A percentile compares a stretch with the other conserved stretches of the same genome.
Conservation (phyloP, 2,113 vertebrate genomes). For the Myrmecophaga tridactyla region DNA sequence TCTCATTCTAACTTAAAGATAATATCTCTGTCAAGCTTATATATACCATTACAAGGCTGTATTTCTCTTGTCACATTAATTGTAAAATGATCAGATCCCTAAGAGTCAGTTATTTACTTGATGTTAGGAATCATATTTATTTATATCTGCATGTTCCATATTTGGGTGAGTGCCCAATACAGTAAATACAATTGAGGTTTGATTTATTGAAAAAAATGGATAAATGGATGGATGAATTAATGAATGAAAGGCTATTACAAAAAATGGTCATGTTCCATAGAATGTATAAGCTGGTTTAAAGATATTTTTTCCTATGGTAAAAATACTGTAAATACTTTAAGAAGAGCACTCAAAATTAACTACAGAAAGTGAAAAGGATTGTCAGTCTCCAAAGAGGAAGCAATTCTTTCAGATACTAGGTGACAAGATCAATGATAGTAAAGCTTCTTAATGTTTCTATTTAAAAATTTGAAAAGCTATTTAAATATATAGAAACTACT, state of each 20-base stretch:
- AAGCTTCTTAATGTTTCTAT: not conserved
- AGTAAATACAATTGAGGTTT: not conserved
- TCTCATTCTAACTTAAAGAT: not conserved
- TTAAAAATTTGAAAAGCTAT: conserved; percentile 35
- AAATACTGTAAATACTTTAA: conserved; percentile 14
- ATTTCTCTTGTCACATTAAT: not conserved
- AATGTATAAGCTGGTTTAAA: not conserved
- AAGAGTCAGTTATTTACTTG: not conserved
- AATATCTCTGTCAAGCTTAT: not conserved
- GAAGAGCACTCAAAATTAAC: not conserved
- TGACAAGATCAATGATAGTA: conserved; percentile 32
- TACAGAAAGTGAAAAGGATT: not conserved
- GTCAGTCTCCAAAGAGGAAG: not conserved
- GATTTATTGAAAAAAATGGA: not conserved
- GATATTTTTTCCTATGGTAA: not conserved
- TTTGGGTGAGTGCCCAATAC: not conserved
- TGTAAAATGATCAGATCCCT: not conserved
- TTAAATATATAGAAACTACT: conserved; percentile 53
- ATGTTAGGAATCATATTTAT: not conserved
- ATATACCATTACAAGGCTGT: not conserved
- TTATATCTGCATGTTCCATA: not conserved
- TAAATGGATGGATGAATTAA: not conserved
- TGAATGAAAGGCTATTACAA: not conserved
- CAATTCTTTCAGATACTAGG: conserved; percentile 1
- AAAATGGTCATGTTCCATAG: not conserved